Conservation (phyloP, 2,113 vertebrate species). For the Nasalis larvatus region DNA sequence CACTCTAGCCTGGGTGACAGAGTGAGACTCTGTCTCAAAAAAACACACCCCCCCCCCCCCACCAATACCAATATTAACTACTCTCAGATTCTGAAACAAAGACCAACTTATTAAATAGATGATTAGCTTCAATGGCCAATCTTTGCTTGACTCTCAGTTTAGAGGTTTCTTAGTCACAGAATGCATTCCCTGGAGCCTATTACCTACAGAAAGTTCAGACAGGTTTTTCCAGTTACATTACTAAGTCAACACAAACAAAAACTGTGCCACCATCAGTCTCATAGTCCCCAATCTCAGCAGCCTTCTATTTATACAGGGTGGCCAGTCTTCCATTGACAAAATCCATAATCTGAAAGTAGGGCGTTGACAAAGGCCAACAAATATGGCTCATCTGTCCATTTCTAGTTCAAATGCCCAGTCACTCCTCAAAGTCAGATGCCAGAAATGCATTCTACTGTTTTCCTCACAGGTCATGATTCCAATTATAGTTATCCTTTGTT, state of each 20-base stretch:
- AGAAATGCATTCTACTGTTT: neutral
- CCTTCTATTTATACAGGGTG: neutral
- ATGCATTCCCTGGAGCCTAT: neutral
- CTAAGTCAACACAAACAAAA: neutral
- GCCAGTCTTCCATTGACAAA: neutral
- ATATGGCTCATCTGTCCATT: neutral
- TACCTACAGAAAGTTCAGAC: neutral
- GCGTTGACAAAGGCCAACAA: neutral
- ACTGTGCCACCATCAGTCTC: neutral
- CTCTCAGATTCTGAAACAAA: neutral
- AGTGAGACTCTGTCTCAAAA: no score
- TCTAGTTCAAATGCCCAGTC: neutral
- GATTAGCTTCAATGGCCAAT: neutral
- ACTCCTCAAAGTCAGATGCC: neutral
- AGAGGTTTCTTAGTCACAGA: slow-evolving; percentile 21
- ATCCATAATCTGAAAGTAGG: neutral
- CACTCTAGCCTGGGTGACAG: no score
- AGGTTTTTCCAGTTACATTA: slow-evolving; percentile 52
- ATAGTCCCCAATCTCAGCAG: neutral
- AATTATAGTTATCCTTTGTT: neutral
- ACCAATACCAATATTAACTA: neutral
- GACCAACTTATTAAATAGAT: neutral
- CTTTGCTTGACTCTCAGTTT: neutral
- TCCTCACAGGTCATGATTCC: neutral
- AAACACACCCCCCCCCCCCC: no score